These are phyloP conservation scores for Diorhabda sublineata DNA, from an alignment of 1,140 invertebrate genomes.

Conservation along the genomic window DNA sequence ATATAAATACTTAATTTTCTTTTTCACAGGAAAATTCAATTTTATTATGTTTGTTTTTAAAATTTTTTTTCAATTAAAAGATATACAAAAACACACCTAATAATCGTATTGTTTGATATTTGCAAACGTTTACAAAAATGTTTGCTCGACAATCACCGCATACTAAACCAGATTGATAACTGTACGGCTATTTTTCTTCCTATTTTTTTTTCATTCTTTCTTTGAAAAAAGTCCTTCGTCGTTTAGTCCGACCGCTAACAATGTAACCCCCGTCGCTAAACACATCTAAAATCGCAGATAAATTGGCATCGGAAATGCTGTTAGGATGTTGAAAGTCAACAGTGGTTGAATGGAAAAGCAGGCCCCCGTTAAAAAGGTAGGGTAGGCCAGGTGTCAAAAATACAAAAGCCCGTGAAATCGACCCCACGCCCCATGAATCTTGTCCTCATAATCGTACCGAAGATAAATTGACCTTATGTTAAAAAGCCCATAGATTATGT, in stretches of 20 bases:
- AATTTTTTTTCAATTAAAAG: no score
- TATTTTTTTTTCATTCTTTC: background rate
- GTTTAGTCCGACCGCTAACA: constrained; percentile 2
- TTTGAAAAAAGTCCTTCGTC: background rate
- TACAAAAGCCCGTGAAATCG: constrained; percentile 10
- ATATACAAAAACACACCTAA: no score
- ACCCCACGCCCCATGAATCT: constrained; percentile 12
- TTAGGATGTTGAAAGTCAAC: constrained; percentile 12
- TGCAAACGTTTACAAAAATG: constrained; percentile 1
- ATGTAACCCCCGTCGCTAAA: constrained; percentile 10
- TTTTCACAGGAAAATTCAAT: no score
- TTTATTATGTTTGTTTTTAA: no score
- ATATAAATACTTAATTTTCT: no score
- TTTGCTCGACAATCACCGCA: constrained; percentile 10
- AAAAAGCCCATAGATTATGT: background rate
- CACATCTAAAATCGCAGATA: constrained; percentile 14
- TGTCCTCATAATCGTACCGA: constrained; percentile 4
- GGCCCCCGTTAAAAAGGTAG: constrained; percentile 12
- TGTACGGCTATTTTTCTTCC: background rate
- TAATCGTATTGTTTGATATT: background rate
- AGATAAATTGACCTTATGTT: background rate
- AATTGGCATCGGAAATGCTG: constrained; percentile 16
- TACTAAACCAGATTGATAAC: constrained; percentile 8
- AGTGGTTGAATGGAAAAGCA: constrained; percentile 10
- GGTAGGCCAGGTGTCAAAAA: constrained; percentile 14